These are phyloP conservation scores for Chionoecetes opilio DNA, from an alignment of 1,140 invertebrate species.

Conservation along the genomic window DNA sequence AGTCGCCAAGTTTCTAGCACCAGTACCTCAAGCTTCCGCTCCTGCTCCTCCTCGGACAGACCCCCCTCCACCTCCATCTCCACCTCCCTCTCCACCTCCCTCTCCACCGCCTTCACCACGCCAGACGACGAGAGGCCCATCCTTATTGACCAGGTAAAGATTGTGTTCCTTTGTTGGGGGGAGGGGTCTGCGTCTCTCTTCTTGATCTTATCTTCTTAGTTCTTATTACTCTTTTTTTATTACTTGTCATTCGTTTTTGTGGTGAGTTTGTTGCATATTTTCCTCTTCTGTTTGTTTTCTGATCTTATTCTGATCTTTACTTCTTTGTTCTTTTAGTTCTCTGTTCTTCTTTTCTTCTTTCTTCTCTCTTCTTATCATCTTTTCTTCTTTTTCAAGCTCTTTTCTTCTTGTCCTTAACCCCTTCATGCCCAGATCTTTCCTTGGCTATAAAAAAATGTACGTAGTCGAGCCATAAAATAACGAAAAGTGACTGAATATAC, in stretches of 20 bases:
- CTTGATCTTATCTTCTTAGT: background rate
- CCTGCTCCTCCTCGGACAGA: slow-evolving; percentile 64
- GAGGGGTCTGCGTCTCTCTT: background rate
- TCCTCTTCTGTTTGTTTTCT: background rate
- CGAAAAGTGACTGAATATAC: too few species aligned
- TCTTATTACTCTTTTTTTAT: background rate
- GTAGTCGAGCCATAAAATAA: too few species aligned
- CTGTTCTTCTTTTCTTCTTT: background rate
- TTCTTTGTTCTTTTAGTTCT: too few species aligned
- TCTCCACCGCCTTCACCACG: slow-evolving; percentile 68
- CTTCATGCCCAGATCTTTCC: too few species aligned
- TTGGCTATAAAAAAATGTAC: too few species aligned
- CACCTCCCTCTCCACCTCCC: too few species aligned
- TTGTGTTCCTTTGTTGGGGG: background rate
- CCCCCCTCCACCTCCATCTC: slow-evolving; percentile 63
- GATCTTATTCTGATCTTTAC: too few species aligned
- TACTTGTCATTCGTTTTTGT: background rate
- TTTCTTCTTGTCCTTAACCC: too few species aligned
- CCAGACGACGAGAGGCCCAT: slow-evolving; percentile 73
- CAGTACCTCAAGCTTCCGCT: slow-evolving; percentile 58
- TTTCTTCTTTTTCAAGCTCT: too few species aligned
- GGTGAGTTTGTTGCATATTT: background rate
- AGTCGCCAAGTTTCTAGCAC: slow-evolving; percentile 61
- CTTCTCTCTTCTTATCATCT: background rate
- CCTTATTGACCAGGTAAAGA: slow-evolving; percentile 73